These are phyloP conservation scores for Merodon equestris DNA, from an alignment of 2,888 invertebrate genomes.

Conservation along the genomic window DNA sequence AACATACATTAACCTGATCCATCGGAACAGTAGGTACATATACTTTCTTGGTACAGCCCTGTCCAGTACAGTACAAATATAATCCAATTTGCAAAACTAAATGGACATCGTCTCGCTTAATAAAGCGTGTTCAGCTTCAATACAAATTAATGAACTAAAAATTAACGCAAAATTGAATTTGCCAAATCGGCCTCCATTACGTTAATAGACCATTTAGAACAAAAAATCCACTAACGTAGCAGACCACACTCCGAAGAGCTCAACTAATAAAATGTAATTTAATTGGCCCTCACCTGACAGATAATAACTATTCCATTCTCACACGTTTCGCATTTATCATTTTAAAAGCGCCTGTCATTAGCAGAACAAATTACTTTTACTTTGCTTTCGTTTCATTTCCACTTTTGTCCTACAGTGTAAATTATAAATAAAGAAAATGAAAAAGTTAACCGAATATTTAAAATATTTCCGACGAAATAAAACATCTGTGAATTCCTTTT, in stretches of 20 bases:
- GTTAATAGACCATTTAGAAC: slow-evolving; percentile 39
- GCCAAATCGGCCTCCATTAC: slow-evolving; percentile 26
- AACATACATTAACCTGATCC: too few relatives aligned
- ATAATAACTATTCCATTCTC: slow-evolving; percentile 26
- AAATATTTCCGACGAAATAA: slow-evolving; percentile 7
- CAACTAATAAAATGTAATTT: slow-evolving; percentile 23
- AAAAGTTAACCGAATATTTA: slow-evolving; percentile 9
- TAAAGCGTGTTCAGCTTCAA: slow-evolving; percentile 26
- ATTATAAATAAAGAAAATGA: slow-evolving; percentile 2
- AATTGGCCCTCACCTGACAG: slow-evolving; percentile 34
- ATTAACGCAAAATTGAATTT: slow-evolving; percentile 22
- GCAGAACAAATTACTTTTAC: not conserved
- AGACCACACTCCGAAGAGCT: not conserved
- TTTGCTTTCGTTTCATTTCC: slow-evolving; percentile 7
- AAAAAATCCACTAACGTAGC: slow-evolving; percentile 1
- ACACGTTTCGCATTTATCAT: slow-evolving; percentile 24
- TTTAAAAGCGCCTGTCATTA: not conserved
- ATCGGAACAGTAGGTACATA: too few relatives aligned
- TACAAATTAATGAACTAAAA: slow-evolving; percentile 40
- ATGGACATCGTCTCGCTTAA: slow-evolving; percentile 5
- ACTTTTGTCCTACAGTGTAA: not conserved
- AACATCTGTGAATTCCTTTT: slow-evolving; percentile 12
- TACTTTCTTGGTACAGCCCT: too few relatives aligned
- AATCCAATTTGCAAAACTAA: not conserved
- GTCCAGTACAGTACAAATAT: too few relatives aligned